Evolutionary conservation across 2,113 vertebrate species (phyloP).

Genomic region (Ariopsis seemanni): DNA sequence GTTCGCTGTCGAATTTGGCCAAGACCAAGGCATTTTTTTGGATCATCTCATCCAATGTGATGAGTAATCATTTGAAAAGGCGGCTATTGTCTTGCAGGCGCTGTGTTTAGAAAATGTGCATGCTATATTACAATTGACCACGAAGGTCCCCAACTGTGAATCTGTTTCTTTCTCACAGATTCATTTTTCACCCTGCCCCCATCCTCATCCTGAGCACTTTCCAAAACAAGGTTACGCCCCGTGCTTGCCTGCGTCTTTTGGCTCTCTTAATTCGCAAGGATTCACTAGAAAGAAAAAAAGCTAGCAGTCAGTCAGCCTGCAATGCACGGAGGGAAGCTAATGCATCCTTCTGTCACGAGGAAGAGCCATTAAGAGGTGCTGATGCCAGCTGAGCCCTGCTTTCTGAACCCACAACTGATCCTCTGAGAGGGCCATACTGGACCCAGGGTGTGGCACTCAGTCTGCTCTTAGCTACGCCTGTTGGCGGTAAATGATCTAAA

Average conservation of each 20-base stretch:
- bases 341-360: conserved; percentile 15
- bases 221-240: conserved; percentile 12
- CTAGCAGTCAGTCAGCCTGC: conserved; percentile 3
- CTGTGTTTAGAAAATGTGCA: neutral
- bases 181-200: neutral
- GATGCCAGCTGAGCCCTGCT: conserved; percentile 39
- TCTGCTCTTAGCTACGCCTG: neutral
- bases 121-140: neutral
- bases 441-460: conserved; percentile 11
- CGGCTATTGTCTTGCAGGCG: neutral
- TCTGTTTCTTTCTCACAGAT: neutral
- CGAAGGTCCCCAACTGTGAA: neutral
- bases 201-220: conserved; percentile 8
- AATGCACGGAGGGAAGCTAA: conserved; percentile 22
- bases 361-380: conserved; percentile 39
- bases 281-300: conserved; percentile 18
- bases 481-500: conserved; percentile 6
- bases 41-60: neutral
- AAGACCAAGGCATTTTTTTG: neutral
- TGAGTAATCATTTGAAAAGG: neutral
- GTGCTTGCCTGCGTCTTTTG: neutral
- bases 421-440: conserved; percentile 3
- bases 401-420: conserved; percentile 27
- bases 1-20: neutral
- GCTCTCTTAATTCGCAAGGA: conserved; percentile 8